These are phyloP conservation scores for Latheticus oryzae DNA, from an alignment of 2,888 invertebrate species.

Conservation along the genomic window DNA sequence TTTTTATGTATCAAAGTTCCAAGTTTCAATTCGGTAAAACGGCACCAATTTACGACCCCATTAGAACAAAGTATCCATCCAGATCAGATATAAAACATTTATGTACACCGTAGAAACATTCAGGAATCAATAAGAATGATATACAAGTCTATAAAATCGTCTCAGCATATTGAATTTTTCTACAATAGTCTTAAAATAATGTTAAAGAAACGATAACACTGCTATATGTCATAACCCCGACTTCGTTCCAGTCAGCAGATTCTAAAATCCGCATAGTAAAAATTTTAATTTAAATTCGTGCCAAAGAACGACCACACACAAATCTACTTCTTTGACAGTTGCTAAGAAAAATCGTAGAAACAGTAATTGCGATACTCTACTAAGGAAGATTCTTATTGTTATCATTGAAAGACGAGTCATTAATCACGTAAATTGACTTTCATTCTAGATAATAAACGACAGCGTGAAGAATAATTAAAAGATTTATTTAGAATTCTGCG, in stretches of 20 bases:
- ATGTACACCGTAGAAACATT: slow-evolving; percentile 44
- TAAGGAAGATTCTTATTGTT: slow-evolving; percentile 37
- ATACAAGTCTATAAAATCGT: slow-evolving; percentile 45
- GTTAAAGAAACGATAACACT: slow-evolving; percentile 10
- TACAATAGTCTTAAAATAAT: slow-evolving; percentile 10
- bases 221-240: no score
- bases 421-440: slow-evolving; percentile 43
- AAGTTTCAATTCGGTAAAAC: slow-evolving; percentile 32
- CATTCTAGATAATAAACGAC: slow-evolving; percentile 35
- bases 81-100: slow-evolving; percentile 46
- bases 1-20: slow-evolving; percentile 18
- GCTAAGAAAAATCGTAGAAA: slow-evolving; percentile 34
- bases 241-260: slow-evolving; percentile 12
- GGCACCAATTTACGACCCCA: slow-evolving; percentile 38
- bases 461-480: slow-evolving; percentile 23
- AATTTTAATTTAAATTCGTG: slow-evolving; percentile 11
- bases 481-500: slow-evolving; percentile 30
- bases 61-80: slow-evolving; percentile 46
- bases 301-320: slow-evolving; percentile 24
- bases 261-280: slow-evolving; percentile 2
- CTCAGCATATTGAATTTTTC: slow-evolving; percentile 43
- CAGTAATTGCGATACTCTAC: slow-evolving; percentile 29
- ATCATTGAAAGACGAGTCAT: slow-evolving; percentile 43
- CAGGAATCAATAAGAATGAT: slow-evolving; percentile 48
- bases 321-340: slow-evolving; percentile 33